Base-by-base conservation (phyloP, 1,140 invertebrate genomes). In the Tenebrio molitor region DNA sequence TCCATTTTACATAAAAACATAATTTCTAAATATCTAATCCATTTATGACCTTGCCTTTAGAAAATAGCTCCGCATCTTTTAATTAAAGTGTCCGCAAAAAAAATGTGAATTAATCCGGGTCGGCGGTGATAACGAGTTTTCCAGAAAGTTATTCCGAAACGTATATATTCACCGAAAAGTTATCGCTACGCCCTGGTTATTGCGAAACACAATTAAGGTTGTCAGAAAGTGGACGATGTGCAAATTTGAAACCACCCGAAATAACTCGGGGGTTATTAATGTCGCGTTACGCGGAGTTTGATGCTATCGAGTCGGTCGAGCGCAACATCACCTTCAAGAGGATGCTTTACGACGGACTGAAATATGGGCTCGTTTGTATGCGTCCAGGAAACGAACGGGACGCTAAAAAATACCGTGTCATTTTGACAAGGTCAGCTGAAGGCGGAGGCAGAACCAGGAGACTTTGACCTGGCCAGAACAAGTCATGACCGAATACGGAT, bases 301-400 rank as follows among this genome's bases (percentile, higher is more conserved):
- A 39, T 41, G 14, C 17, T 65, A 65, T 23, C 33, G 19, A 16
- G 33, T 65, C 6, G 33, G 62, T 65, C 39, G 33, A 65, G 39
- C 62, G 62, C 33, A 39, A 65, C 62, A 65, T 41, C 39, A 41
- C 62, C 16, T 65, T 65, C 62, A 65, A 65, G 62, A 65, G 19
- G 62, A 65, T 65, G 33, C 33, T 42, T 65, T 42, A 23, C 62
- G 50, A 14, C 46, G 10, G n/a, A 23, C 53, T 70, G 68, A 70
- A 70, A 62, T 70, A 70, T 70, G 68, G n/a, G 68, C 68, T 70
- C 68, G 46, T 70, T 70, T 62, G 68, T 70, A 39, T 58, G 68
- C 68, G 68, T 70, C 68, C 25, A 44, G 41, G 65, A 62, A 70
- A 41, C 33, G 34, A 70, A 41, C 33, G 34, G 68, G 68, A 70